Conservation (phyloP, 2,113 vertebrate genomes). For the Siniperca knerii region DNA sequence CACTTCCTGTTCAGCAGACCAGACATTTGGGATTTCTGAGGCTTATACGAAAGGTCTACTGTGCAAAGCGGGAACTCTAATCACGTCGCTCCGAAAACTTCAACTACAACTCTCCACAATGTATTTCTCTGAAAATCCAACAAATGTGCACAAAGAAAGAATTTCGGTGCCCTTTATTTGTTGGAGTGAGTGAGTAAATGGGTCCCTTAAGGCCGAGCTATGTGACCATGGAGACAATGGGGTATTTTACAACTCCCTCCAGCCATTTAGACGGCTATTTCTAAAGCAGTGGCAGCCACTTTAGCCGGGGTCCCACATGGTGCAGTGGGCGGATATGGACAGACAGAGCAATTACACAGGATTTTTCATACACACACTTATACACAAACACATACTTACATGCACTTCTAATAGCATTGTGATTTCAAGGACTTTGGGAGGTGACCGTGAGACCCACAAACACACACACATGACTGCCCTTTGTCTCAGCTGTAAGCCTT, state of each 20-base stretch:
- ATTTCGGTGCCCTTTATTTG: conserved; percentile 70
- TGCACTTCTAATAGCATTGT: conserved; percentile 57
- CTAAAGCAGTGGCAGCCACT: conserved; percentile 78
- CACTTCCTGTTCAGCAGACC: conserved; percentile 51
- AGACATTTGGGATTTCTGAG: conserved; percentile 52
- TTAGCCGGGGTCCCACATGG: conserved; percentile 75
- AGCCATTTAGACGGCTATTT: conserved; percentile 76
- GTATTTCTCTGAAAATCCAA: conserved; percentile 49
- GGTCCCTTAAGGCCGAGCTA: conserved; percentile 65
- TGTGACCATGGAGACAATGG: conserved; percentile 77
- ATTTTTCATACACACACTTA: conserved; percentile 57
- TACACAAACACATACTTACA: conserved; percentile 18
- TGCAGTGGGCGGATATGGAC: conserved; percentile 75
- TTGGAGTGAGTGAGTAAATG: conserved; percentile 74
- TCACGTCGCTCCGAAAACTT: conserved; percentile 52
- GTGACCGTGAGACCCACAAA: conserved; percentile 31
- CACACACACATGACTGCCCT: conserved; percentile 24
- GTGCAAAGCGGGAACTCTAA: conserved; percentile 56
- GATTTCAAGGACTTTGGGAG: conserved; percentile 63
- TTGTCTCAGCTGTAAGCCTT: conserved; percentile 63
- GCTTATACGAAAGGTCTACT: conserved; percentile 59
- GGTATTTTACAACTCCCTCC: conserved; percentile 77
- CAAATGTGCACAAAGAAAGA: conserved; percentile 66
- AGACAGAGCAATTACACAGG: conserved; percentile 79
- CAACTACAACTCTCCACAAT: conserved; percentile 24